Evolutionary conservation across 2,888 invertebrate genomes (phyloP).

Genomic region (Netelia virgata): DNA sequence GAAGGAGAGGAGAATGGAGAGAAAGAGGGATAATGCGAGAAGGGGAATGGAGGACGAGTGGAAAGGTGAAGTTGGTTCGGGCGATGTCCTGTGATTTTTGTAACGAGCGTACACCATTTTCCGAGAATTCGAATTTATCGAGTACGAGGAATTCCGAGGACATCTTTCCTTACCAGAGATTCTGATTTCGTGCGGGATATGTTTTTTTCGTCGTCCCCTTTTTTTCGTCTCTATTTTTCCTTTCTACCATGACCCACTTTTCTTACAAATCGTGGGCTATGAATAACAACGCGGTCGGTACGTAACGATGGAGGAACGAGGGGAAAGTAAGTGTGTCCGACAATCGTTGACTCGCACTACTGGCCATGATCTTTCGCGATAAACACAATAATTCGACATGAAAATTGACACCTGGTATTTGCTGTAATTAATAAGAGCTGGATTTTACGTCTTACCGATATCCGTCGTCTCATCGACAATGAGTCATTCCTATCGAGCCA

Average conservation of each 20-base stretch:
- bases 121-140: constrained; percentile 23
- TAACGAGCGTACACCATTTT: constrained; percentile 18
- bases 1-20: background rate
- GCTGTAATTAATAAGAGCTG: background rate
- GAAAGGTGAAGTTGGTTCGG: background rate
- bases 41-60: background rate
- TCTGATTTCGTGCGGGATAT: background rate
- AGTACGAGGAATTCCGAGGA: background rate
- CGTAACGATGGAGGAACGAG: background rate
- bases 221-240: background rate
- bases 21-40: background rate
- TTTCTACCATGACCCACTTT: background rate
- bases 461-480: background rate
- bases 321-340: background rate
- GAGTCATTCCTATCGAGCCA: background rate
- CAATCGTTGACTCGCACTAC: constrained; percentile 4
- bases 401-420: background rate
- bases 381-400: background rate
- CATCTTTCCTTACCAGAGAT: background rate
- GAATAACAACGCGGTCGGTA: background rate
- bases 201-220: background rate
- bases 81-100: constrained; percentile 20
- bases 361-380: background rate
- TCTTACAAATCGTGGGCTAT: background rate
- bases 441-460: background rate